Evolutionary conservation across 2,797 vertebrate species (phyloP), one percentile per base, ranked within the genome.

Genomic region (Botia kubotai): DNA sequence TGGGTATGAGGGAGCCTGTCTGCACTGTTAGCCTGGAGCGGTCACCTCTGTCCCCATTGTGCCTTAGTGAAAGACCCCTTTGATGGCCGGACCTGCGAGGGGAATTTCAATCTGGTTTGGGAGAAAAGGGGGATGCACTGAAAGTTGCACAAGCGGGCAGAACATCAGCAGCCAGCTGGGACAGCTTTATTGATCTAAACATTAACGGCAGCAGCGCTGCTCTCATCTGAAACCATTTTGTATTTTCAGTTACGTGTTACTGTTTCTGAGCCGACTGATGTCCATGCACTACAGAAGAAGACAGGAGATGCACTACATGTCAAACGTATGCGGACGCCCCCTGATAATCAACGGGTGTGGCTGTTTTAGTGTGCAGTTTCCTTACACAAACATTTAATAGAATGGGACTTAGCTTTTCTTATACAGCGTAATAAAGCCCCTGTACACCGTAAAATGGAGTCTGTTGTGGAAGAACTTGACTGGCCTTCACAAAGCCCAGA

Each of bases 41-140:
- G 91, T 92, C 92, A 93, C 93, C 90, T 93, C 90, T 83, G 82
- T 93, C 91, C 86, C 90, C 90, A 92, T 94, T 94, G 93, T 94
- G 90, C 86, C 73, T 84, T 72, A 84, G 83, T 94, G 90, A 95
- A 94, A 92, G 87, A 87, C 85, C 83, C 85, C 90, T 94, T 94
- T 95, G 92, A 94, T 93, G 82, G 82, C 48, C 70, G 87, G 85
- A 86, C 87, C 88, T 83, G 84, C 71, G 83, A 79, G 83, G 87
- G 84, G 65, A 87, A 89, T 91, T 88, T 72, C 80, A 89, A 82
- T 89, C 83, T 85, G 77, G 81, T 81, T 46, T 36, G 46, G 70
- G 65, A 72, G 74, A 72, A 67, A 63, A 81, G 80, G 79, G 86
- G 80, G 72, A 73, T 14, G 63, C 53, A 63, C 70, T 73, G 52